phyloP scores from a whole-genome alignment of 35 echinoderm and acorn worm genomes.

The Amphiura filiformis region DNA sequence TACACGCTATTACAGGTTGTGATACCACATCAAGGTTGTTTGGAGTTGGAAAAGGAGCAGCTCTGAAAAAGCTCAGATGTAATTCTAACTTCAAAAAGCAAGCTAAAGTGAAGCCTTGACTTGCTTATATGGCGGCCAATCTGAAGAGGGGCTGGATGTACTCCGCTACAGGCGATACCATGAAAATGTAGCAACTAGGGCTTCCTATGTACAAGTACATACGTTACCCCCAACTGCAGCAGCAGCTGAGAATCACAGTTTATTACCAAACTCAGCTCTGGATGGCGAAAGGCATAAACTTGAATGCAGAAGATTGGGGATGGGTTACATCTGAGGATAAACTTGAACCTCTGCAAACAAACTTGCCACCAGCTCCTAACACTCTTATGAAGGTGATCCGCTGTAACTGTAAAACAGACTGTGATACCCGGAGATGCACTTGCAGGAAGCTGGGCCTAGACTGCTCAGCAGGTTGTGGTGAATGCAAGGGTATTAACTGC shows the following conservation, averaged over 20 bases:
- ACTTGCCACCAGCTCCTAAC: slow-evolving; percentile 34
- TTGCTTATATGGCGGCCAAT: neutral
- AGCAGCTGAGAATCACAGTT: slow-evolving; percentile 49
- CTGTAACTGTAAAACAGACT: slow-evolving; percentile 61
- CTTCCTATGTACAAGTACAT: slow-evolving; percentile 6
- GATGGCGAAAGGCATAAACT: slow-evolving; percentile 2
- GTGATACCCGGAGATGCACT: slow-evolving; percentile 43
- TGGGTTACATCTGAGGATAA: neutral
- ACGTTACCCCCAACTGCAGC: slow-evolving; percentile 49
- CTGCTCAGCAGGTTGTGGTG: slow-evolving; percentile 31
- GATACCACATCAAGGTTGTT: slow-evolving; percentile 40
- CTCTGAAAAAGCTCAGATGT: slow-evolving; percentile 12
- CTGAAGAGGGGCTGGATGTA: neutral
- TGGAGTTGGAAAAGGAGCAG: slow-evolving; percentile 32
- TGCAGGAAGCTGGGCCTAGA: slow-evolving; percentile 50
- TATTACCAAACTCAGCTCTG: slow-evolving; percentile 21
- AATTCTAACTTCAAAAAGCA: slow-evolving; percentile 8
- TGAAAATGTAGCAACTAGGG: slow-evolving; percentile 18
- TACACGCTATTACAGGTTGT: slow-evolving; percentile 47
- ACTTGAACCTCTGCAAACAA: slow-evolving; percentile 15
- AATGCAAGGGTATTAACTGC: slow-evolving; percentile 6
- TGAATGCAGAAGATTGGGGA: slow-evolving; percentile 51
- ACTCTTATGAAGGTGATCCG: slow-evolving; percentile 20
- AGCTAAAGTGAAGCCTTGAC: slow-evolving; percentile 2
- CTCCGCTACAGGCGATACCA: slow-evolving; percentile 2